Percentiles rank a stretch among this genome's conserved stretches.
phyloP scores from a whole-genome alignment of 2,113 vertebrate species.

The Puntigrus tetrazona region DNA sequence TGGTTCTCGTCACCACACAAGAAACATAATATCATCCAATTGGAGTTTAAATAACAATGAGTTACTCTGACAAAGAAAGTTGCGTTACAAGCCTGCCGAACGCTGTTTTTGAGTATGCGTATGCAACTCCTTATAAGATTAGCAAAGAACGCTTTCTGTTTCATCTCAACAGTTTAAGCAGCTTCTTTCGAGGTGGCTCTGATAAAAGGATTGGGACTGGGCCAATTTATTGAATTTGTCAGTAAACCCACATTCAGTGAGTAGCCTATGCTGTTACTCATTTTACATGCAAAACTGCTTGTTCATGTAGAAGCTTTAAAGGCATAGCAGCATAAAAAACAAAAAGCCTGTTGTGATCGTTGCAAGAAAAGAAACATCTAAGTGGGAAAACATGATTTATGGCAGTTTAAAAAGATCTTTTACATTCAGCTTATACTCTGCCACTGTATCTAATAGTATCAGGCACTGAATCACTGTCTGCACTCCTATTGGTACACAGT shows the following conservation, averaged over 20 bases:
- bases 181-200: not conserved
- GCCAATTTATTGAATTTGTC: not conserved
- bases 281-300: not conserved
- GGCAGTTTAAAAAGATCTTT: too few relatives aligned
- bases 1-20: not conserved
- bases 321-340: not conserved
- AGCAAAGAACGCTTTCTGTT: not conserved
- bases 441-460: not conserved
- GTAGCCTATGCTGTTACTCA: not conserved
- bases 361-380: not conserved
- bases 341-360: not conserved
- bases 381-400: not conserved
- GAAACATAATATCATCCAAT: not conserved
- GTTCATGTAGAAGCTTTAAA: not conserved
- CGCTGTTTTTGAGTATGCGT: not conserved
- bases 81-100: not conserved
- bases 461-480: not conserved
- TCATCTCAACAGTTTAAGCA: too few relatives aligned
- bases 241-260: not conserved
- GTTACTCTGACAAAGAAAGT: not conserved
- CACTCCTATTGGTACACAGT: not conserved
- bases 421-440: too few relatives aligned
- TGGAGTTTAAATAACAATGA: not conserved
- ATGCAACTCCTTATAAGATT: not conserved
- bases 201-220: not conserved